phyloP scores from a whole-genome alignment of 2,113 vertebrate genomes.

The Lophius piscatorius region DNA sequence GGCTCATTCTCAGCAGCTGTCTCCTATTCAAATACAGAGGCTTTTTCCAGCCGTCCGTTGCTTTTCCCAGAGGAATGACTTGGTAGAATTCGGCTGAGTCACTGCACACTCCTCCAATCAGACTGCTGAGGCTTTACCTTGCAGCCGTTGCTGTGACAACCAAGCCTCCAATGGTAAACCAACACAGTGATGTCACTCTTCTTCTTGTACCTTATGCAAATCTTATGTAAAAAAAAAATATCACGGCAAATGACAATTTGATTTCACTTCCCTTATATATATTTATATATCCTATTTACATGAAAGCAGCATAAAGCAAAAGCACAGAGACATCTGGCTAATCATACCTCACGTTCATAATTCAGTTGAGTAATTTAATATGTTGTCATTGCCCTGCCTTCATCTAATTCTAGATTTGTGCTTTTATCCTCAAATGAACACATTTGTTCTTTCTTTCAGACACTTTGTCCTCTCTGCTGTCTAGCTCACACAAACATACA shows the following conservation, averaged over 20 bases:
- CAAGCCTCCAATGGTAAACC: conserved; percentile 44
- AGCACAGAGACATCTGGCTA: background rate
- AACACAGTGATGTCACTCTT: conserved; percentile 49
- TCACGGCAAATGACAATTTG: too few relatives aligned
- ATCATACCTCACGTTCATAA: background rate
- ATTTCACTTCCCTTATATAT: too few relatives aligned
- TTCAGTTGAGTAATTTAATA: background rate
- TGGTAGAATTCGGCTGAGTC: conserved; percentile 61
- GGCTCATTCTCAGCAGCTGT: too few relatives aligned
- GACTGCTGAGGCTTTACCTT: conserved; percentile 46
- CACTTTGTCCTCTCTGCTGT: conserved; percentile 2
- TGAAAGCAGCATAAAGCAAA: background rate
- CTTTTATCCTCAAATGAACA: background rate
- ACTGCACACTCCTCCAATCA: conserved; percentile 52
- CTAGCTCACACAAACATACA: conserved; percentile 6
- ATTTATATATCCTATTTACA: too few relatives aligned
- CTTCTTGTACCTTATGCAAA: conserved; percentile 24
- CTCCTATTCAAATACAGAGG: conserved; percentile 28
- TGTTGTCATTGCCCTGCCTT: conserved; percentile 2
- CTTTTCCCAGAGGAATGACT: too few relatives aligned
- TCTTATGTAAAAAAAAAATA: conserved; percentile 11
- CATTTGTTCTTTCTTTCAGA: conserved; percentile 19
- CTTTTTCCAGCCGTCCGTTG: too few relatives aligned
- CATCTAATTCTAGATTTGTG: conserved; percentile 37
- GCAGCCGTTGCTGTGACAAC: conserved; percentile 69